These are phyloP conservation scores for Aptenodytes forsteri DNA, from an alignment of 2,113 vertebrate genomes.

Conservation along the genomic window DNA sequence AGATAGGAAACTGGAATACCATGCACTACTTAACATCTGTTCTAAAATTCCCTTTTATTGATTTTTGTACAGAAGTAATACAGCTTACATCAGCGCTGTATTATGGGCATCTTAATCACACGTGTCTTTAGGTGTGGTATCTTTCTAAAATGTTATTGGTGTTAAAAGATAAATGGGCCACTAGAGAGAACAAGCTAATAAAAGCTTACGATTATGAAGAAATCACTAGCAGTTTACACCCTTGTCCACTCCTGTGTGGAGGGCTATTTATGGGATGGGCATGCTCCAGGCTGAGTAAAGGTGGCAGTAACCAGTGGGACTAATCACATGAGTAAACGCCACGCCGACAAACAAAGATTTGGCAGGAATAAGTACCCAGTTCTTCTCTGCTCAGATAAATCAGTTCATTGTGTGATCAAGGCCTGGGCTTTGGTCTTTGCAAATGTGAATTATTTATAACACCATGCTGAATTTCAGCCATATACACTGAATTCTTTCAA, in stretches of 20 bases:
- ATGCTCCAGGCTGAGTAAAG: background rate
- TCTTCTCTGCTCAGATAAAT: background rate
- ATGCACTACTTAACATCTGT: background rate
- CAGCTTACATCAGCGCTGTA: background rate
- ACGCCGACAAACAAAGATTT: background rate
- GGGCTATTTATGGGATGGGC: background rate
- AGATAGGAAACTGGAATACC: background rate
- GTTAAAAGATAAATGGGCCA: background rate
- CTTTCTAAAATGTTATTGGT: background rate
- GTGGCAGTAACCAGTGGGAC: background rate
- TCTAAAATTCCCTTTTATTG: background rate
- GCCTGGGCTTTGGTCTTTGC: background rate
- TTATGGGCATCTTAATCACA: background rate
- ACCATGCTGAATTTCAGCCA: background rate
- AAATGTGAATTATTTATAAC: slow-evolving; percentile 22
- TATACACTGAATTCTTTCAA: background rate
- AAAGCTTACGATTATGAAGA: background rate
- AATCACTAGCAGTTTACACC: background rate
- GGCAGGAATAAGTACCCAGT: background rate
- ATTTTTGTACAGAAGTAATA: background rate
- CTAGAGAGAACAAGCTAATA: background rate
- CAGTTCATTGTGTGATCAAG: background rate
- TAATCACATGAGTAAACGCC: background rate
- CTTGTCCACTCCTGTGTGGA: background rate
- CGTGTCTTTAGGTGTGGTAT: background rate